phyloP scores from a whole-genome alignment of 1,140 invertebrate genomes.

The Drosophila arizonae region DNA sequence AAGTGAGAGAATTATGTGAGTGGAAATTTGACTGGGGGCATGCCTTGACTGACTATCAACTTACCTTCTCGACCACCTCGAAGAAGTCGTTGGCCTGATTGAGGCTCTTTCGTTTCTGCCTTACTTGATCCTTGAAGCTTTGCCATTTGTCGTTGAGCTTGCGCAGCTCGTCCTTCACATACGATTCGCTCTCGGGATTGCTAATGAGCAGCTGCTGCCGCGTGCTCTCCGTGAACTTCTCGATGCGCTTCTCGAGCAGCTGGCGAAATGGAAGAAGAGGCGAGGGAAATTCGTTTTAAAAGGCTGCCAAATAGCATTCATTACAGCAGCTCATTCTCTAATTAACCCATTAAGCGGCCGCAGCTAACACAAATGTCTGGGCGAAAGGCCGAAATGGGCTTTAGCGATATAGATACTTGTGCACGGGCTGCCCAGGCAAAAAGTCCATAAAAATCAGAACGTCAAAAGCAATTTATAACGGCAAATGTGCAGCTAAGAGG shows the following conservation, averaged over 20 bases:
- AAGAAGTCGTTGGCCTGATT: slow-evolving; percentile 86
- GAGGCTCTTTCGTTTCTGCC: slow-evolving; percentile 86
- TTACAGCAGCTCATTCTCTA: slow-evolving; percentile 43
- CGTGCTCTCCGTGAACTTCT: slow-evolving; percentile 87
- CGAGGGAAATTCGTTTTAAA: slow-evolving; percentile 22
- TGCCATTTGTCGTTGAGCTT: slow-evolving; percentile 89
- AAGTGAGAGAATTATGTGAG: not conserved
- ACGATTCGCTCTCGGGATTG: slow-evolving; percentile 85
- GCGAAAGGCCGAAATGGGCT: slow-evolving; percentile 34
- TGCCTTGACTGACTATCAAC: not conserved
- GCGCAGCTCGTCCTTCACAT: slow-evolving; percentile 86
- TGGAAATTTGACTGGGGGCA: too few relatives aligned
- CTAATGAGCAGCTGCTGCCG: slow-evolving; percentile 87
- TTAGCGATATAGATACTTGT: slow-evolving; percentile 41
- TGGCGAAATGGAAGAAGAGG: slow-evolving; percentile 50
- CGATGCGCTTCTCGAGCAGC: slow-evolving; percentile 89
- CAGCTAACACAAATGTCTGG: slow-evolving; percentile 45
- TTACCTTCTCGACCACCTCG: slow-evolving; percentile 82
- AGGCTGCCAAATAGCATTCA: slow-evolving; percentile 43
- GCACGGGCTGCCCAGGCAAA: slow-evolving; percentile 18
- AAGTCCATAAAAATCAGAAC: slow-evolving; percentile 68
- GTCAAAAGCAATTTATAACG: slow-evolving; percentile 75
- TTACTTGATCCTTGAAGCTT: slow-evolving; percentile 88
- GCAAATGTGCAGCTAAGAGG: slow-evolving; percentile 63
- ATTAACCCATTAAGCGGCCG: slow-evolving; percentile 55